Conservation (phyloP, 2,113 vertebrate genomes). For the Melanostigma gelatinosum region DNA sequence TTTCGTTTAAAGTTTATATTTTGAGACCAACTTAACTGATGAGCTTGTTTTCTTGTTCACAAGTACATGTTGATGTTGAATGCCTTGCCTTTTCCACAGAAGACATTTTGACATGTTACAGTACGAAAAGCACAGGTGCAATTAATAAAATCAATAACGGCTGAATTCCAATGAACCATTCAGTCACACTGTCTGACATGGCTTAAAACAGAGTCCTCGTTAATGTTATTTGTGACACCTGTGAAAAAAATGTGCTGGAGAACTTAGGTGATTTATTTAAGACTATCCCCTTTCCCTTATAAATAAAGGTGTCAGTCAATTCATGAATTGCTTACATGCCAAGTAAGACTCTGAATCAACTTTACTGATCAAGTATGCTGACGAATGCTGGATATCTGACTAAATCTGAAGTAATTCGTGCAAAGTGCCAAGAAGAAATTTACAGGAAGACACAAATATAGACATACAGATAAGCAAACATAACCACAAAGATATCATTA, state of each 20-base stretch:
- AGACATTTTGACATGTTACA: neutral
- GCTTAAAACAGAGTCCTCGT: neutral
- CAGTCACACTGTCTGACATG: neutral
- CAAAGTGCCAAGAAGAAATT: neutral
- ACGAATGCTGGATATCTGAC: neutral
- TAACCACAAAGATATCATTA: neutral
- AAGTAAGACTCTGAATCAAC: neutral
- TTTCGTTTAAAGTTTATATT: neutral
- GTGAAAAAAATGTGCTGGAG: neutral
- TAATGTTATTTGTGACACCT: neutral
- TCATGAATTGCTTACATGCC: neutral
- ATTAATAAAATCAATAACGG: neutral
- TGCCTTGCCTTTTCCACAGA: neutral
- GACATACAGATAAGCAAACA: neutral
- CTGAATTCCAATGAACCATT: neutral
- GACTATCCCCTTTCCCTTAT: neutral
- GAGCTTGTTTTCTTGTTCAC: neutral
- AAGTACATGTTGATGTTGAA: neutral
- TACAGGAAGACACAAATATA: neutral
- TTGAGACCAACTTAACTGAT: neutral
- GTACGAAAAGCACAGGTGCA: neutral
- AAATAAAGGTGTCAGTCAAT: neutral
- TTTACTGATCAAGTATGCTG: neutral
- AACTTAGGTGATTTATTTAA: neutral
- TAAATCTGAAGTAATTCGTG: neutral